phyloP scores from a whole-genome alignment of 2,797 vertebrate species.

The Artibeus lituratus region DNA sequence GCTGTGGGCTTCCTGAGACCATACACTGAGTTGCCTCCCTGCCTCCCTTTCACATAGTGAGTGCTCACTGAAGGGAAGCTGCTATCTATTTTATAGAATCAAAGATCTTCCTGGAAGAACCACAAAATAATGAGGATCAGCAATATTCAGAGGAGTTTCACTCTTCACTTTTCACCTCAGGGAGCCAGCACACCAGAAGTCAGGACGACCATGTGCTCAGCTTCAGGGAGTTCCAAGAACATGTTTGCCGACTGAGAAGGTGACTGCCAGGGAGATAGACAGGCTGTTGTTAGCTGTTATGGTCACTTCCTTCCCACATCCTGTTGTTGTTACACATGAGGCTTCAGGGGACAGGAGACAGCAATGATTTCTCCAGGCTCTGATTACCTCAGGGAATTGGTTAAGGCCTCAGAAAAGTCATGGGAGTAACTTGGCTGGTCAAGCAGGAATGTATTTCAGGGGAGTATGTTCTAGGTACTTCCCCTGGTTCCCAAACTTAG shows the following conservation, averaged over 20 bases:
- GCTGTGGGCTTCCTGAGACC: not conserved
- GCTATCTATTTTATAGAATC: not conserved
- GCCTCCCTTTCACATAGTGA: not conserved
- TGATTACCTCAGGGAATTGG: not conserved
- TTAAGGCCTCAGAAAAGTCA: not conserved
- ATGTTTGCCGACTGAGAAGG: not conserved
- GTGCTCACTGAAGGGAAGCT: not conserved
- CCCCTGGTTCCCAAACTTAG: not conserved
- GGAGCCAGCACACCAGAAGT: not conserved
- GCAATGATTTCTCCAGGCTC: not conserved
- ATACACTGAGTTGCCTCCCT: rapidly evolving
- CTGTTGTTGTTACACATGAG: not conserved
- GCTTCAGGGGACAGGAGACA: not conserved
- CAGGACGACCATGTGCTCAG: not conserved
- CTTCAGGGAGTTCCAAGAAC: not conserved
- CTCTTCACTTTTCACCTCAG: not conserved
- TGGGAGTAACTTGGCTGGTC: not conserved
- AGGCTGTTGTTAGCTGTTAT: not conserved
- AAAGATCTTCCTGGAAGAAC: not conserved
- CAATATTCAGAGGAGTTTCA: not conserved
- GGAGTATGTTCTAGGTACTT: not conserved
- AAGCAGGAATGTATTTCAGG: not conserved
- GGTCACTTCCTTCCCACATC: not conserved
- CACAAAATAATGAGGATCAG: not conserved
- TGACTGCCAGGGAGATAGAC: not conserved